Percentiles rank a stretch among this genome's conserved stretches.
These are phyloP conservation scores for Hirtodrosophila trivittata DNA, from an alignment of 2,888 invertebrate species.

Conservation along the genomic window DNA sequence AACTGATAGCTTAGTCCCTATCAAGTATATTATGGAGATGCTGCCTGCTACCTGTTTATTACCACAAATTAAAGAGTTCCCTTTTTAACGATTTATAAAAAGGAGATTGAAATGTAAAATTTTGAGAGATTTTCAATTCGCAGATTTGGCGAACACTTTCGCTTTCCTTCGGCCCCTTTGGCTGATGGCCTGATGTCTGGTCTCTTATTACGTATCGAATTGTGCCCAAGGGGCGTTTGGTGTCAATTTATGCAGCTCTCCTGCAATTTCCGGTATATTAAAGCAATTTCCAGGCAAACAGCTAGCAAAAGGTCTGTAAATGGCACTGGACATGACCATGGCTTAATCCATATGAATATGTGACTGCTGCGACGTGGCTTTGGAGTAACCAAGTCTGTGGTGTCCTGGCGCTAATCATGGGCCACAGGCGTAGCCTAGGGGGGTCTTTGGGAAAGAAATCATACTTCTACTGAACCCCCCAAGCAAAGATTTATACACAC, in stretches of 20 bases:
- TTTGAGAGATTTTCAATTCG: too few relatives aligned
- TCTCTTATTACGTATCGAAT: conserved; percentile 65
- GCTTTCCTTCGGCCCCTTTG: too few relatives aligned
- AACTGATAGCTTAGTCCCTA: too few relatives aligned
- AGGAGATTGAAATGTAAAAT: too few relatives aligned
- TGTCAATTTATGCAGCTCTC: conserved; percentile 81
- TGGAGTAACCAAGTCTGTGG: conserved; percentile 30
- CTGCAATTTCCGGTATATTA: conserved; percentile 78
- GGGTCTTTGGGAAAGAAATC: too few relatives aligned
- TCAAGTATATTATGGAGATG: too few relatives aligned
- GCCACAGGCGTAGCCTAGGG: background rate
- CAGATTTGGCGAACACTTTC: too few relatives aligned
- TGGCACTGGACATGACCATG: conserved; percentile 42
- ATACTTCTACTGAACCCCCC: background rate
- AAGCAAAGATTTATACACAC: too few relatives aligned
- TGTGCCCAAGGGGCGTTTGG: conserved; percentile 80
- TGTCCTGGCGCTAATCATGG: conserved; percentile 8
- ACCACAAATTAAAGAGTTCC: too few relatives aligned
- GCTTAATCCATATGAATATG: conserved; percentile 69
- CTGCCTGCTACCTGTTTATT: too few relatives aligned
- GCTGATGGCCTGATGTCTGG: too few relatives aligned
- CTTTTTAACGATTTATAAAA: too few relatives aligned
- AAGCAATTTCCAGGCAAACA: conserved; percentile 75
- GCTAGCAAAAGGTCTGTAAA: conserved; percentile 26
- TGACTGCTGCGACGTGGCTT: conserved; percentile 34